Base-by-base conservation (phyloP, 2,888 invertebrate genomes). In the Dexiosoma caninum region DNA sequence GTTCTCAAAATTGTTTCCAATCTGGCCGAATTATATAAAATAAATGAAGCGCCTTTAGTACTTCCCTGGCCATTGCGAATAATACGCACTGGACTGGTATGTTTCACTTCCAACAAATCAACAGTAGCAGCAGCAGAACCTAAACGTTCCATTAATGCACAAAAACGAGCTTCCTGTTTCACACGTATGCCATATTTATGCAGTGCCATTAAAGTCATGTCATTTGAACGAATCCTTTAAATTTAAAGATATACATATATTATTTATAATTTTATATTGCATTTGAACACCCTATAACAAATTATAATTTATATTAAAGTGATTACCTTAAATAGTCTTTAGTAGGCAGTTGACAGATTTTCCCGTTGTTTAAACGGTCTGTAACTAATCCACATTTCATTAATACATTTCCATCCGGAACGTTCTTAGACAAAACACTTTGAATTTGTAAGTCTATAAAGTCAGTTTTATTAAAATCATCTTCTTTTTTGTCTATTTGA, bases 1-100 rank as follows among this genome's bases (percentile, higher is more conserved):
- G 92, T 93, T 83, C 92, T 91, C 74, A 94, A 90, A 64, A 95
- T 91, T 0, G 93, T 92, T 84, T 93, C 92, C 62, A 96, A 87
- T 82, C 96, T 92, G 0, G 95, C 95, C 86, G 93, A 93, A 86
- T 96, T 96, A 88, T 96, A 96, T 30, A 96, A 90, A 74, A 95
- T 92, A 88, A 95, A 96, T 27, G 94, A 91, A 37, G 94, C 94
- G 64, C 94, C 90, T 75, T 88, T 90, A 3, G 88, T 87, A 74
- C 87, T 85, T 4, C 90, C 89, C 19, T 85, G 75, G 0, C 89
- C 87, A 37, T 84, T 87, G 72, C 86, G 86, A 21, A 86, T 91
- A 84, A 93, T 92, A 19, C 93, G 91, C 12, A 93, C 90, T 66
- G 93, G 92, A 81, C 91, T 92, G 0, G 93, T 78, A 21, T 86